phyloP scores from a whole-genome alignment of 2,113 vertebrate species.

The Nymphicus hollandicus region DNA sequence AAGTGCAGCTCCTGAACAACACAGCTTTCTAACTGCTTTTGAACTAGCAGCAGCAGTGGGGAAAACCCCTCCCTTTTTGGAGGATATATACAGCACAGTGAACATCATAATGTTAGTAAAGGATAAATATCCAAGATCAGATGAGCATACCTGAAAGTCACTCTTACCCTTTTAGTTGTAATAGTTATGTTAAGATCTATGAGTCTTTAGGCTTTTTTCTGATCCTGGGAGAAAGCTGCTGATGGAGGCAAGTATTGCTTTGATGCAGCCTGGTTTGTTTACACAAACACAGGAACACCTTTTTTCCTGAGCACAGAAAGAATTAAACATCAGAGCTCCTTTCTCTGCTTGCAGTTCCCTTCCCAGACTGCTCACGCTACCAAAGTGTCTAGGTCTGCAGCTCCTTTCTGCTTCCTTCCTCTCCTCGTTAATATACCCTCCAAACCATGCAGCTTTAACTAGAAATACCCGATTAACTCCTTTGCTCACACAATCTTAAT shows the following conservation, averaged over 20 bases:
- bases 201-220: background rate
- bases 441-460: background rate
- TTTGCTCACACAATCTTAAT: background rate
- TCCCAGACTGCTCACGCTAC: fast-evolving
- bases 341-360: background rate
- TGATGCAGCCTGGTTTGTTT: background rate
- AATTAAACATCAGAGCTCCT: background rate
- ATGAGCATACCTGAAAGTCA: background rate
- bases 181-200: background rate
- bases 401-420: background rate
- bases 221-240: background rate
- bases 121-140: background rate
- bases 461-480: background rate
- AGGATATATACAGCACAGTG: fast-evolving
- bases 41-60: background rate
- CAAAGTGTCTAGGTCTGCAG: background rate
- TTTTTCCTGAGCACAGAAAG: background rate
- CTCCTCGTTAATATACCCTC: background rate
- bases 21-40: background rate
- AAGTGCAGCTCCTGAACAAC: background rate
- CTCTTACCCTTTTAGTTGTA: background rate
- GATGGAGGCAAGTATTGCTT: background rate
- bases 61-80: background rate
- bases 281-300: background rate
- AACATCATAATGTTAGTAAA: fast-evolving